Evolutionary conservation across 2,888 invertebrate species (phyloP).

Genomic region (Cheilosia soror): DNA sequence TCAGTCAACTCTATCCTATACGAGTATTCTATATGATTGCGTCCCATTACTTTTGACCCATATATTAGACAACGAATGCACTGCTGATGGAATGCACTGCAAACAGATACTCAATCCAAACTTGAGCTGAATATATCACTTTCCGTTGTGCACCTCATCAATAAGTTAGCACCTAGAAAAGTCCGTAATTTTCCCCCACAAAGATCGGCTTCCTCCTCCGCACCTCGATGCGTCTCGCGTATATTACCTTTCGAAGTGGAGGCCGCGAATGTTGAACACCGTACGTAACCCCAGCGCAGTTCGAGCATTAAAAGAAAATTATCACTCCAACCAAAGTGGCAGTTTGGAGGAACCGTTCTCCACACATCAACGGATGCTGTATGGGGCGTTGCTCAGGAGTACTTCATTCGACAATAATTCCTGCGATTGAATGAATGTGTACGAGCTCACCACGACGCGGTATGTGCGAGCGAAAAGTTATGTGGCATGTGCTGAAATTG

Average conservation of each 20-base stretch:
- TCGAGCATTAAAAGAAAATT: slow-evolving; percentile 70
- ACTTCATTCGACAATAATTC: slow-evolving; percentile 72
- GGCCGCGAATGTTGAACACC: slow-evolving; percentile 3
- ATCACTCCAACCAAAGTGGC: slow-evolving; percentile 70
- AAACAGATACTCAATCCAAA: background rate
- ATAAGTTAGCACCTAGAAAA: slow-evolving; percentile 72
- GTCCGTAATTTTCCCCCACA: slow-evolving; percentile 53
- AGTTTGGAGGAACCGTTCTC: slow-evolving; percentile 65
- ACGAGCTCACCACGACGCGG: slow-evolving; percentile 15
- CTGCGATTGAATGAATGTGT: slow-evolving; percentile 64
- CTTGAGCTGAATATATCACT: slow-evolving; percentile 59
- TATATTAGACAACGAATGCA: background rate
- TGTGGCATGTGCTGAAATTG: slow-evolving; percentile 75
- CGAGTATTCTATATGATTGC: slow-evolving; percentile 18
- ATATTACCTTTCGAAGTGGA: slow-evolving; percentile 48
- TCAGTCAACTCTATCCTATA: background rate
- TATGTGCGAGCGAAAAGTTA: slow-evolving; percentile 51
- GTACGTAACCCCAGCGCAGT: slow-evolving; percentile 51
- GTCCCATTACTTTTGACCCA: slow-evolving; percentile 48
- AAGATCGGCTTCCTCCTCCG: background rate
- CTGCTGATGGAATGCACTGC: background rate
- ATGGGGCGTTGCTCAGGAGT: slow-evolving; percentile 66
- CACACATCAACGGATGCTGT: slow-evolving; percentile 72
- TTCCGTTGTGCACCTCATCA: slow-evolving; percentile 65
- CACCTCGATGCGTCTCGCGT: background rate